Conservation (phyloP, 2,888 invertebrate species). For the Dryobota labecula region DNA sequence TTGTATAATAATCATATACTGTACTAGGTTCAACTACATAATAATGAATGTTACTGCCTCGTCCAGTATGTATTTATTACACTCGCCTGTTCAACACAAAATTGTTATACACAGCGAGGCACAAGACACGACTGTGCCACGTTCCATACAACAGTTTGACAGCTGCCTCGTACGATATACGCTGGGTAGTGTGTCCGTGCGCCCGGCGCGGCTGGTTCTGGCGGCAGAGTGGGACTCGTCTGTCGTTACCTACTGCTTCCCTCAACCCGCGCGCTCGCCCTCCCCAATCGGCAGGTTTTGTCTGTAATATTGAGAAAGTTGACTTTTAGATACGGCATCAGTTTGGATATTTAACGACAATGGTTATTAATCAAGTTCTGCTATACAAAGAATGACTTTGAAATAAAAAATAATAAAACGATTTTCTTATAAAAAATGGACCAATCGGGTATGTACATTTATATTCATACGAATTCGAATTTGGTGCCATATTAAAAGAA, state of each 20-base stretch:
- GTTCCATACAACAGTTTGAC: slow-evolving; percentile 4
- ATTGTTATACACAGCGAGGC: slow-evolving; percentile 16
- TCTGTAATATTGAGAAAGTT: slow-evolving; percentile 65
- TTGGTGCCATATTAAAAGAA: no score
- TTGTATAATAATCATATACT: slow-evolving; percentile 13
- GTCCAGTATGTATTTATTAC: slow-evolving; percentile 8
- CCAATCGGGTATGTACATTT: no score
- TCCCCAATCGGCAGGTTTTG: slow-evolving; percentile 71
- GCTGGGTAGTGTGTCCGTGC: slow-evolving; percentile 37
- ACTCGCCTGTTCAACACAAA: neutral
- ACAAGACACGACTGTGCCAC: slow-evolving; percentile 12
- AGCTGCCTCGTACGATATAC: slow-evolving; percentile 28
- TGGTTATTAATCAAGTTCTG: neutral
- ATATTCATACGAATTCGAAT: no score
- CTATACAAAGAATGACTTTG: no score
- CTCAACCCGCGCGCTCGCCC: slow-evolving; percentile 75
- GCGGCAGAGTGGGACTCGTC: slow-evolving; percentile 37
- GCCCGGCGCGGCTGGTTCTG: slow-evolving; percentile 22
- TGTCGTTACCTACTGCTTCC: slow-evolving; percentile 66
- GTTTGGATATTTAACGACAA: neutral
- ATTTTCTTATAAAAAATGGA: no score
- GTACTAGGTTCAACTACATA: neutral
- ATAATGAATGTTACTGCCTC: neutral
- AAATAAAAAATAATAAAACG: no score
- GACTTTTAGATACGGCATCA: neutral